These are phyloP conservation scores for Diplosoma virens DNA, from an alignment of 23 tunicate genomes.

Conservation along the genomic window DNA sequence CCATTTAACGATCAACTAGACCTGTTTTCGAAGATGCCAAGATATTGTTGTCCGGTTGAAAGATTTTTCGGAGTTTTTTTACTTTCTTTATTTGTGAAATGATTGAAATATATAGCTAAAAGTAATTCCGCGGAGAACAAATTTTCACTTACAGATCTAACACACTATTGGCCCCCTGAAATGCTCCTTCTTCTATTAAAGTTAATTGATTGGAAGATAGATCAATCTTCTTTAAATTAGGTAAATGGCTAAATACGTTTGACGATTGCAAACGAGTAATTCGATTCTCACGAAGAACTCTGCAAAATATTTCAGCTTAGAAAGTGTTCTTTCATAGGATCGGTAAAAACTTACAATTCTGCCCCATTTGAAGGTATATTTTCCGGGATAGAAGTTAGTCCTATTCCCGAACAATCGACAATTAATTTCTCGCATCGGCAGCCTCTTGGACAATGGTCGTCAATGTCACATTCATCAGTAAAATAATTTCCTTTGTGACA, in stretches of 20 bases:
- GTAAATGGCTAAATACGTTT: constrained; percentile 16
- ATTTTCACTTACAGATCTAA: constrained; percentile 61
- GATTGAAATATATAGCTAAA: no score
- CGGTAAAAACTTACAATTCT: constrained; percentile 53
- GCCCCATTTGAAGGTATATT: constrained; percentile 40
- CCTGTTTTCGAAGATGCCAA: no score
- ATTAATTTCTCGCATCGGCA: constrained; percentile 44
- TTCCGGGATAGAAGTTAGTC: constrained; percentile 46
- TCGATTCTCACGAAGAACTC: constrained; percentile 36
- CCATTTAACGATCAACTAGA: no score
- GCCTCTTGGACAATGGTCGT: constrained; percentile 33
- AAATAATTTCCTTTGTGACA: not conserved
- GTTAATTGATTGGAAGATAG: constrained; percentile 51
- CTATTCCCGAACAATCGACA: constrained; percentile 48
- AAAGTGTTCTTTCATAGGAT: not conserved
- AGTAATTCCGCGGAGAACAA: no score
- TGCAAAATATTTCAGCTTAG: not conserved
- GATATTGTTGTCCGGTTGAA: no score
- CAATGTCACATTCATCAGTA: constrained; percentile 18
- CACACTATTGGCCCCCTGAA: constrained; percentile 45
- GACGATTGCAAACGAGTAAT: constrained; percentile 21
- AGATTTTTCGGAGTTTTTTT: no score
- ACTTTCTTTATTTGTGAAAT: no score
- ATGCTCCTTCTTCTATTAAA: constrained; percentile 56
- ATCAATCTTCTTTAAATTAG: constrained; percentile 47